Evolutionary conservation across 2,113 vertebrate species (phyloP), one percentile per base, ranked within the genome.

Genomic region (Noturus placidus): DNA sequence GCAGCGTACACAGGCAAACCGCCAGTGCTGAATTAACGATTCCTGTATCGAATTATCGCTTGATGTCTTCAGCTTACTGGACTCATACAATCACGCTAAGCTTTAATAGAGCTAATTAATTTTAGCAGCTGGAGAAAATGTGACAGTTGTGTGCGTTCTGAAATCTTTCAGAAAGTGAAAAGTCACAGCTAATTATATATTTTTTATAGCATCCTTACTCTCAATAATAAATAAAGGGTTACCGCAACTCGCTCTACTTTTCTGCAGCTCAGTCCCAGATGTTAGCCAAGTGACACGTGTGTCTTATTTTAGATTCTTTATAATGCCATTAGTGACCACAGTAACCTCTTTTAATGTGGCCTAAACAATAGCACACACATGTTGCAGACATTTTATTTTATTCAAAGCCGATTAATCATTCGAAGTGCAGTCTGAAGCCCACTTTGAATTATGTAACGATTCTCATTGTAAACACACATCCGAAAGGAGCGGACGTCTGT

Each of bases 251-350:
- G 10, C n/a, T 17, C 19, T 10, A 4, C 9, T 7, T 50, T 74
- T 70, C 52, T n/a, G 10, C 63, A 6, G 52, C 20, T 13, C 46
- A 65, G 46, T 80, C 54, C 46, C 85, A 79, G 38, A 52, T 87
- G 72, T 67, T 46, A 67, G 33, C 72, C 69, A 52, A 54, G 82
- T 84, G 82, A 59, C 82, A 88, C 59, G 84, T 88, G 82, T 84
- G 67, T 67, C 42, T 86, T 65, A 67, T 79, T 78, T 86, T 65
- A 79, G 27, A 22, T 46, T 27, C 33, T 46, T 63, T 46, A 63
- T 88, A 63, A 78, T 35, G 10, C 33, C 57, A 76, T 69, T 63
- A 83, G 38, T 76, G 86, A 76, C 80, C 56, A 27, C 38, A 22
- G n/a, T 82, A 56, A 69, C 22, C 46, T 30, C 70, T 38, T 61